A percentile compares a stretch with the other conserved stretches of the same genome.
Evolutionary conservation across 1,140 invertebrate genomes (phyloP).

Genomic region (Muscidifurax raptorellus): DNA sequence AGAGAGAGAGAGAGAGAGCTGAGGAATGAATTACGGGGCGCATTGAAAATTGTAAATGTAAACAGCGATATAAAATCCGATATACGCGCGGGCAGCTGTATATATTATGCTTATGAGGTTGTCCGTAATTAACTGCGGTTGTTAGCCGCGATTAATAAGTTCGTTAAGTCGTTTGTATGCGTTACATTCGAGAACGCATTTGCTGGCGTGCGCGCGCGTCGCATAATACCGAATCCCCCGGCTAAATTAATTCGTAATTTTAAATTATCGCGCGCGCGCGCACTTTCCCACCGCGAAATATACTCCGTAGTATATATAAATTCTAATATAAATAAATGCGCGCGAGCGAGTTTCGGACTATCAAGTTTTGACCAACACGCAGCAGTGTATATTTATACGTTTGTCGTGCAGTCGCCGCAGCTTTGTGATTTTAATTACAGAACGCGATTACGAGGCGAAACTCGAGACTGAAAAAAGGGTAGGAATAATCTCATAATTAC

Average conservation of each 20-base stretch:
- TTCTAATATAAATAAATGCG: too few relatives aligned
- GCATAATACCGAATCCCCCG: background rate
- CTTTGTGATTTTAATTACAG: too few relatives aligned
- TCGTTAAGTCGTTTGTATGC: constrained; percentile 13
- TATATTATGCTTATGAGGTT: background rate
- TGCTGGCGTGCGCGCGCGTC: background rate
- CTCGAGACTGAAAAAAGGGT: background rate
- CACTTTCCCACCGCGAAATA: background rate
- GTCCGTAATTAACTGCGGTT: constrained; percentile 21
- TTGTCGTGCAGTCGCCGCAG: too few relatives aligned
- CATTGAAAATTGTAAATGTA: background rate
- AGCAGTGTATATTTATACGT: too few relatives aligned
- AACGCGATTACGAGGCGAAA: too few relatives aligned
- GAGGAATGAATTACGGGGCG: background rate
- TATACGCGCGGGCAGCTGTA: background rate
- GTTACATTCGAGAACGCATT: constrained; percentile 10
- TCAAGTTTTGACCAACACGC: too few relatives aligned
- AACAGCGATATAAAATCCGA: background rate
- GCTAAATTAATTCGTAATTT: constrained; percentile 17
- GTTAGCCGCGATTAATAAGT: constrained; percentile 17
- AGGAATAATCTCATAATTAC: too few relatives aligned
- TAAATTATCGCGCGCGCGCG: background rate
- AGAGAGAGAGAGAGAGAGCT: background rate
- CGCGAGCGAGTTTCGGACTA: too few relatives aligned
- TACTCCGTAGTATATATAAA: background rate